Evolutionary conservation across 2,797 vertebrate species (phyloP).

Genomic region (Anas georgica): DNA sequence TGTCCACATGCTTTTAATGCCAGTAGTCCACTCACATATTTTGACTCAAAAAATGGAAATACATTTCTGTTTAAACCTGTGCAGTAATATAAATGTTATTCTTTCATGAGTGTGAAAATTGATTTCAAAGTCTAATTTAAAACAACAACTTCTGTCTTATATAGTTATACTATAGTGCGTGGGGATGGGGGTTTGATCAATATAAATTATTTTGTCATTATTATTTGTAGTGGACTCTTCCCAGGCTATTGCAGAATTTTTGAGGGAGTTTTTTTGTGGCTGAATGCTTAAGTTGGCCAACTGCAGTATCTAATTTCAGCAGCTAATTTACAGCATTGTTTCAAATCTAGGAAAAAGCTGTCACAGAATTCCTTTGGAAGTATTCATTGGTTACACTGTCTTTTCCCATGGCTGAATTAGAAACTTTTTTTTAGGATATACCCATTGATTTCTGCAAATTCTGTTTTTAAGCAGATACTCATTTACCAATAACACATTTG

Average conservation of each 20-base stretch:
- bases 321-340: background rate
- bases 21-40: background rate
- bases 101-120: background rate
- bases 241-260: background rate
- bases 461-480: background rate
- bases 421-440: background rate
- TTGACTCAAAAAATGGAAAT: background rate
- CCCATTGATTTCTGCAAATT: background rate
- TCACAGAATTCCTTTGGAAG: background rate
- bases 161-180: background rate
- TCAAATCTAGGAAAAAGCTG: background rate
- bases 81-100: background rate
- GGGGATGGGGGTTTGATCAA: background rate
- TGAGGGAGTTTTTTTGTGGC: background rate
- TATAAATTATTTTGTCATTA: background rate
- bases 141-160: background rate
- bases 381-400: background rate
- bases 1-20: background rate
- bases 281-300: background rate
- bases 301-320: background rate
- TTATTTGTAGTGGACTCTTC: background rate
- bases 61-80: background rate
- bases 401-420: background rate
- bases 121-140: background rate
- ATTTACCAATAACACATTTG: background rate